Percentiles rank a stretch among this genome's conserved stretches.
Conservation (phyloP, 2,888 invertebrate species). For the Biston stratarius region DNA sequence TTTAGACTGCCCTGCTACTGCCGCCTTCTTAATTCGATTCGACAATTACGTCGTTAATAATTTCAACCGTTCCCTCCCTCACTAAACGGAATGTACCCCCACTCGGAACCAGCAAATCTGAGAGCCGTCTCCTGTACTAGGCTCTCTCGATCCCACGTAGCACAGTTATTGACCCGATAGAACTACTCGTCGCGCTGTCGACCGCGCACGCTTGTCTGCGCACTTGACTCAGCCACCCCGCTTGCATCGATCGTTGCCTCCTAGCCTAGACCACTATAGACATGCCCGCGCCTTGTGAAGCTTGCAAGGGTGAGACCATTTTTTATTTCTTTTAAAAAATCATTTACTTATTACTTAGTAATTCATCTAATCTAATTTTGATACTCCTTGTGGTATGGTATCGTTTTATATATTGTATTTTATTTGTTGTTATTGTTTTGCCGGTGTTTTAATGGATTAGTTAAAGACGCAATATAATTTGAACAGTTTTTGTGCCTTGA, state of each 20-base stretch:
- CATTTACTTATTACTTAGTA: background rate
- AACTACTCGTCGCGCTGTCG: constrained; percentile 36
- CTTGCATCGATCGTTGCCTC: constrained; percentile 38
- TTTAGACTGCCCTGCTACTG: no score
- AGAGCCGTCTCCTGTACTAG: constrained; percentile 26
- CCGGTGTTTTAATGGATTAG: constrained; percentile 14
- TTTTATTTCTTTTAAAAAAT: constrained; percentile 6
- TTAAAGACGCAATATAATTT: background rate
- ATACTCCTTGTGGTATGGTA: background rate
- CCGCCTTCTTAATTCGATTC: no score
- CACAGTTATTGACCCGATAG: constrained; percentile 82
- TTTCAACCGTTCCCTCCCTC: background rate
- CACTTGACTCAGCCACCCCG: constrained; percentile 39
- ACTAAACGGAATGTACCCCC: background rate
- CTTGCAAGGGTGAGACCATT: constrained; percentile 73
- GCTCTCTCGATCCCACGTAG: constrained; percentile 61
- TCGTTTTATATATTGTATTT: background rate
- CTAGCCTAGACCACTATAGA: constrained; percentile 53
- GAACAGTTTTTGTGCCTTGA: background rate
- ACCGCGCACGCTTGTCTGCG: constrained; percentile 63
- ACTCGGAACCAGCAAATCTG: background rate
- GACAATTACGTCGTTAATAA: constrained; percentile 6
- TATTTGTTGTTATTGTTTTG: constrained; percentile 18
- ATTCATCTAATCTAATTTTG: background rate
- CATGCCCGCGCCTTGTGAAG: constrained; percentile 81